phyloP scores from a whole-genome alignment of 2,113 vertebrate genomes.

The Clarias macrocephalus region DNA sequence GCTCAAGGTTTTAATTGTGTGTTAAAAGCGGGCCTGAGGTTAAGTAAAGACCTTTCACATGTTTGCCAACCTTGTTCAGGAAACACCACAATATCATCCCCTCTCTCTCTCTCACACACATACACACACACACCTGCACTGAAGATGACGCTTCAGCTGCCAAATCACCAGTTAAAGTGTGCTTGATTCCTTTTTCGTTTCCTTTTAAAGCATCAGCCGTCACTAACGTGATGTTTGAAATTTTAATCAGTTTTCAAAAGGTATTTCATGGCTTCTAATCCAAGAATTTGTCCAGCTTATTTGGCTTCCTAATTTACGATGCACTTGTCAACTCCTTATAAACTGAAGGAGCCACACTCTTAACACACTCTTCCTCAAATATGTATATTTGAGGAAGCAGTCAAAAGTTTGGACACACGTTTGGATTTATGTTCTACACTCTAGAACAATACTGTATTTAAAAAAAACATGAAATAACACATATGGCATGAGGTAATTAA shows the following conservation, averaged over 20 bases:
- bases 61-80: conserved; percentile 20
- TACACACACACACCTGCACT: conserved; percentile 25
- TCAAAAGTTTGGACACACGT: too few species aligned
- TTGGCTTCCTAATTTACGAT: not conserved
- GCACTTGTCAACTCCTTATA: too few species aligned
- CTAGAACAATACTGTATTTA: too few species aligned
- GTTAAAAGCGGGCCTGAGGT: not conserved
- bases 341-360: not conserved
- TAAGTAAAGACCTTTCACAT: conserved; percentile 25
- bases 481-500: too few species aligned
- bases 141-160: conserved; percentile 7
- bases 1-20: not conserved
- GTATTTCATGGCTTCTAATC: not conserved
- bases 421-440: too few species aligned
- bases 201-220: not conserved
- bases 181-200: not conserved
- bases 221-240: not conserved
- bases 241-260: not conserved
- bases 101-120: not conserved
- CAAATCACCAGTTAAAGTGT: not conserved
- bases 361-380: not conserved
- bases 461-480: too few species aligned
- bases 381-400: too few species aligned
- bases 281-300: not conserved
- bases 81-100: not conserved